Percentiles rank a stretch among this genome's conserved stretches.
Evolutionary conservation across 1,140 invertebrate species (phyloP).

Genomic region (Mycetomoellerius zeteki): DNA sequence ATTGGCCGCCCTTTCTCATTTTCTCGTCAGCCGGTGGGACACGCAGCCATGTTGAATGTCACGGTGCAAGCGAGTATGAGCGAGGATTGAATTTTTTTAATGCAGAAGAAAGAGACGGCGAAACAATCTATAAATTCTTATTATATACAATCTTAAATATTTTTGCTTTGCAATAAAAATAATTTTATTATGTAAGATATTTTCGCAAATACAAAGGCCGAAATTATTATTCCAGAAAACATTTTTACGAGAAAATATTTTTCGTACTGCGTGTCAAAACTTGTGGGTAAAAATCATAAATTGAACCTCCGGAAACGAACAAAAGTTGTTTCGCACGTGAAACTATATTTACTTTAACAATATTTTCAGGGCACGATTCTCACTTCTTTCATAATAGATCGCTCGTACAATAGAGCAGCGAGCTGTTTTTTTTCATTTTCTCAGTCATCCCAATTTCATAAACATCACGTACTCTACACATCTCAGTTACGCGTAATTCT

Average conservation of each 20-base stretch:
- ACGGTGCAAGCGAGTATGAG: slow-evolving; percentile 19
- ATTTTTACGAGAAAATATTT: slow-evolving; percentile 21
- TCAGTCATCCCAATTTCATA: slow-evolving; percentile 48
- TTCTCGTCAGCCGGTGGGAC: slow-evolving; percentile 26
- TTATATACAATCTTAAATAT: background rate
- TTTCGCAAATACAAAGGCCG: background rate
- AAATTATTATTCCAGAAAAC: background rate
- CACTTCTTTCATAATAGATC: background rate
- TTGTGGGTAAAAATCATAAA: slow-evolving; percentile 5
- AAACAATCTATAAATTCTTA: slow-evolving; percentile 1
- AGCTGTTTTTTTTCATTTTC: background rate
- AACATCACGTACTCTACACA: background rate
- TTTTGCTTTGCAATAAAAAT: background rate
- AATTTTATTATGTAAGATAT: slow-evolving; percentile 2
- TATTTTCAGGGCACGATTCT: background rate
- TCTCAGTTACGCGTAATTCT: slow-evolving; percentile 23
- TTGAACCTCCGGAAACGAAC: background rate
- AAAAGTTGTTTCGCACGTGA: background rate
- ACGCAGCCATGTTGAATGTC: slow-evolving; percentile 54
- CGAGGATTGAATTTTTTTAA: slow-evolving; percentile 10
- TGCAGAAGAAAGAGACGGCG: background rate
- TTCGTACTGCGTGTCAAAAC: background rate
- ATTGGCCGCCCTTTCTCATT: slow-evolving; percentile 40
- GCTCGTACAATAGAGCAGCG: background rate
- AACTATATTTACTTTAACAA: background rate